Conservation (phyloP, 2,797 vertebrate species). For the Aldrovandia affinis region DNA sequence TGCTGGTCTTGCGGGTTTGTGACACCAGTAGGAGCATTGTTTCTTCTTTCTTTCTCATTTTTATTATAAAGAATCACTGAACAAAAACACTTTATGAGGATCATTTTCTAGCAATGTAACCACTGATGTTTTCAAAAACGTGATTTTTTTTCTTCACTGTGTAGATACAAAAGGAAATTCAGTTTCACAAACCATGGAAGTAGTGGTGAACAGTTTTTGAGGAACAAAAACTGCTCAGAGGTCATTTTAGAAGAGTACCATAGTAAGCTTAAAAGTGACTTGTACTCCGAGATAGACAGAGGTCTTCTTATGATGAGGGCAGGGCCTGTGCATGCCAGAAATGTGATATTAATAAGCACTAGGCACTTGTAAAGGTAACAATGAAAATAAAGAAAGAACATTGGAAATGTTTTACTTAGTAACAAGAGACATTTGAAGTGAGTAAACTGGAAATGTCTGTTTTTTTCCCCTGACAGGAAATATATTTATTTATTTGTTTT, state of each 20-base stretch:
- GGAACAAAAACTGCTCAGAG: conserved; percentile 38
- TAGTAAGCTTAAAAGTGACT: conserved; percentile 53
- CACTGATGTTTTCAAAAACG: conserved; percentile 75
- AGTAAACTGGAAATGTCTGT: conserved; percentile 63
- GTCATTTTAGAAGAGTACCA: conserved; percentile 52
- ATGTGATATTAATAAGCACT: conserved; percentile 64
- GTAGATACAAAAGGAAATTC: conserved; percentile 60
- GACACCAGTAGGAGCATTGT: conserved; percentile 79
- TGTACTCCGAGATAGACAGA: conserved; percentile 62
- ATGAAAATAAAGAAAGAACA: conserved; percentile 51
- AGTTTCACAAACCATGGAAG: conserved; percentile 59
- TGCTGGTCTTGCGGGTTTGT: conserved; percentile 88
- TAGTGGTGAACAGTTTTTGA: conserved; percentile 43
- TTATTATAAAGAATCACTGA: conserved; percentile 62
- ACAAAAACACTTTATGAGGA: conserved; percentile 66
- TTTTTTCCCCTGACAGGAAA: conserved; percentile 72
- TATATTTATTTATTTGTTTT: conserved; percentile 85
- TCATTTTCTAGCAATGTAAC: conserved; percentile 70
- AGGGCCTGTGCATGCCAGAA: conserved; percentile 63
- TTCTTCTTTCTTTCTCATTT: conserved; percentile 64
- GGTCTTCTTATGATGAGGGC: conserved; percentile 43
- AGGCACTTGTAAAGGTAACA: conserved; percentile 73
- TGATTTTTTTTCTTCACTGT: conserved; percentile 60
- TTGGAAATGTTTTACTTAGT: conserved; percentile 70
- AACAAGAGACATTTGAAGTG: conserved; percentile 81